Evolutionary conservation across 2,888 invertebrate species (phyloP), one percentile per base, ranked within the genome.

Genomic region (Diabrotica balteata): DNA sequence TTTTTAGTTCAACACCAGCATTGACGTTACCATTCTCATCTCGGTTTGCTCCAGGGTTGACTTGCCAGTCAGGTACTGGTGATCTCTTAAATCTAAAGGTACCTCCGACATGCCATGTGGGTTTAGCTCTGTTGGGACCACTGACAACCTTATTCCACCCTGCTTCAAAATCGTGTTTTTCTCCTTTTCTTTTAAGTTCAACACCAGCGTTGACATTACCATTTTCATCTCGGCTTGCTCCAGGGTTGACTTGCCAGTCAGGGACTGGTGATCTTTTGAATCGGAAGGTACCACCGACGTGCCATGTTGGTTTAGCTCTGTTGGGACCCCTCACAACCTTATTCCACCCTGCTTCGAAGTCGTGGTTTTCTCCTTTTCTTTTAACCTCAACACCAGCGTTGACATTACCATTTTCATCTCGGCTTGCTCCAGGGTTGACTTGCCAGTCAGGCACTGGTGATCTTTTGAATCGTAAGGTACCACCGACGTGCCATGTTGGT

Each of bases 131-230:
- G 9, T 70, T 50, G 7, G 72, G 73, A 32, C 73, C 73, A 44
- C 71, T 65, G 7, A 72, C 52, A 44, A 59, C 66, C 10, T 73
- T 67, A 10, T 17, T 70, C 59, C 60, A 73, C 11, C 68, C 69
- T 49, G 72, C 73, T 51, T 70, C 64, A 32, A 73, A 52, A 49
- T 73, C 72, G 22, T 73, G 71, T 45, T 72, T 63, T n/a, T 68
- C 17, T 17, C 73, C 73, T 50, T 70, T 71, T 7, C 64, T 67
- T 45, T 72, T 43, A 6, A 72, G 49, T 7, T 59, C 53, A 9
- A 72, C 63, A 47, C 66, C 46, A 7, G 68, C 71, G 17, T 46
- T 69, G 6, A 71, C 71, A 51, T 72, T 73, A 9, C 73, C 73
- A 43, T 47, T 47, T 57, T 63, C 57, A 47, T 63, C 45, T n/a